Conservation (phyloP, 2,797 vertebrate species). For the Pipistrellus nathusii region DNA sequence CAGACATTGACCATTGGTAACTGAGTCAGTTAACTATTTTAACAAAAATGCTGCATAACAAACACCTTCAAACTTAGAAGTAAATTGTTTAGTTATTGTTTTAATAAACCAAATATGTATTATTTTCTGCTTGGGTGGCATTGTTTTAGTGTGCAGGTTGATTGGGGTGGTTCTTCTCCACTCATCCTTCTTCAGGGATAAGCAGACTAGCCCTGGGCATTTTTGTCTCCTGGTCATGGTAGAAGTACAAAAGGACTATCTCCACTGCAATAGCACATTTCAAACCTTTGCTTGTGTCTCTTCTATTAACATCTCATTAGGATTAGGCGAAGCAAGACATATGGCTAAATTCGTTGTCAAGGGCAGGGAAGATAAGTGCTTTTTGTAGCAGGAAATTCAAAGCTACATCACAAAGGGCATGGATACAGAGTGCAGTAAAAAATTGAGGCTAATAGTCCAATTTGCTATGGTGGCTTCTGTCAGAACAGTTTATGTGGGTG, state of each 20-base stretch:
- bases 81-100: no score
- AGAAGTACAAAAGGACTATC: not conserved
- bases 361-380: not conserved
- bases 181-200: not conserved
- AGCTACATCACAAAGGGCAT: not conserved
- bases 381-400: conserved; percentile 19
- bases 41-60: not conserved
- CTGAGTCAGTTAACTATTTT: not conserved
- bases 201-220: not conserved
- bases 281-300: not conserved
- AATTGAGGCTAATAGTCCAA: not conserved
- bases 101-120: no score
- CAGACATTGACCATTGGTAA: not conserved
- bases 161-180: not conserved
- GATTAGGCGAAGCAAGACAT: conserved; percentile 27
- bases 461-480: not conserved
- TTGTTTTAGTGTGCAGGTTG: not conserved
- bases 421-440: not conserved
- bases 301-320: not conserved
- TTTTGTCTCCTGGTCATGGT: not conserved
- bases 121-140: not conserved
- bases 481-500: not conserved
- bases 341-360: not conserved
- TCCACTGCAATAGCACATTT: not conserved
- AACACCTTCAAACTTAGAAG: not conserved